These are phyloP conservation scores for Chiroxiphia lanceolata DNA, from an alignment of 2,797 vertebrate genomes.

Conservation along the genomic window DNA sequence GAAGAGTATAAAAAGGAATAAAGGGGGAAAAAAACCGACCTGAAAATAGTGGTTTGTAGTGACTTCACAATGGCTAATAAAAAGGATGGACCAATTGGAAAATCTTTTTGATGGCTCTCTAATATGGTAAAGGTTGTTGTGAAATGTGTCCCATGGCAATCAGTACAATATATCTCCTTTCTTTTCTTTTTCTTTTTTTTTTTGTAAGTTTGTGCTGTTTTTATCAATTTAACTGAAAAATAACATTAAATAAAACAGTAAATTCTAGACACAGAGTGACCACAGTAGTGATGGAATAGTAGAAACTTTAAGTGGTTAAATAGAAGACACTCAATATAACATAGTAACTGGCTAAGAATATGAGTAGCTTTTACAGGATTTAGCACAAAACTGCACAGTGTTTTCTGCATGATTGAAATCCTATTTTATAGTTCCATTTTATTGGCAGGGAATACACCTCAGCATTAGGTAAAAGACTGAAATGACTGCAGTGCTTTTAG, in stretches of 20 bases:
- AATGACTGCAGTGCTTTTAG: background rate
- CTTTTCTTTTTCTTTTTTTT: too few species aligned
- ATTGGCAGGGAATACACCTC: background rate
- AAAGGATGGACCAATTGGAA: background rate
- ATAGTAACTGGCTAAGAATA: background rate
- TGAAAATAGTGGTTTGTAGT: background rate
- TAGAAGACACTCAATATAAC: background rate
- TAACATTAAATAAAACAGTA: background rate
- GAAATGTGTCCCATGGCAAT: background rate
- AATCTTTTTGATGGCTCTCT: background rate
- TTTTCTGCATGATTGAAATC: background rate
- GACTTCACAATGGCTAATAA: background rate
- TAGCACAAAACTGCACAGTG: background rate
- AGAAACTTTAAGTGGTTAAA: background rate
- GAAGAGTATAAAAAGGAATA: background rate
- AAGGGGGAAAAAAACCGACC: rapidly evolving
- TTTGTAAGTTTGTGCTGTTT: background rate
- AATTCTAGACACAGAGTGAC: background rate
- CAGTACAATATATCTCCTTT: background rate
- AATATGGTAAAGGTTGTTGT: background rate
- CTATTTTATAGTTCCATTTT: background rate
- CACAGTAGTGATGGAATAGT: background rate
- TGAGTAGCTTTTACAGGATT: background rate
- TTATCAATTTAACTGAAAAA: background rate
- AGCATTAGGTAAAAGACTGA: background rate